Base-by-base conservation (phyloP, 2,797 vertebrate genomes). In the Myoxocephalus aenaeus region DNA sequence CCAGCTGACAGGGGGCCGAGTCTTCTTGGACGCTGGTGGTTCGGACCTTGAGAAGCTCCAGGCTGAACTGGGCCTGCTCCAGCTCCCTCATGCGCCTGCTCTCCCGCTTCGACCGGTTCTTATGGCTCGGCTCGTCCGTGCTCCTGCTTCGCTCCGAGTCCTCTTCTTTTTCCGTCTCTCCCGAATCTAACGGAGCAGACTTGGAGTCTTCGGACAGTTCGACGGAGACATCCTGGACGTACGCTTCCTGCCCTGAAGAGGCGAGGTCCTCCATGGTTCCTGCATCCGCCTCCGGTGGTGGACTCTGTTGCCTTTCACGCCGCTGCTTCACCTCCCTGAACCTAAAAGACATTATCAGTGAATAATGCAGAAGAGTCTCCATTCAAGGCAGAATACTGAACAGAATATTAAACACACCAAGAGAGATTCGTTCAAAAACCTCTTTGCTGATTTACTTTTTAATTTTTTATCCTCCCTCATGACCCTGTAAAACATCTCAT, bases 31-130 rank as follows among this genome's bases (percentile, higher is more conserved):
- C 92, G 0, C 96, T 94, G 0, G 92, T 96, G 85, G 96, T 97
- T 10, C 98, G 95, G 17, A 97, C 98, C 87, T 97, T 99, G 0
- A 98, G 95, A 48, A 99, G 91, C 88, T 98, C 97, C 89, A 99
- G 85, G 88, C 97, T 98, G 90, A 99, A 99, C 70, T 96, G 96
- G 0, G 98, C 98, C 90, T 99, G 98, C 36, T 99, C 97, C 86
- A 99, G 92, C 75, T 99, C 98, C 75, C 98, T 95, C 96, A 98
- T 98, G 65, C 98, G 95, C 56, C 97, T 92, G 90, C 96, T 99
- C 90, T 98, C 96, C 74, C 98, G 95, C 83, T 99, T 99, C 2
- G 97, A 96, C 38, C 98, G 94, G 67, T 94, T 98, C 85, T 96
- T 98, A 42, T 95, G 95, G 77, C 96, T 96, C 0, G 34, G 65